Evolutionary conservation across 2,888 invertebrate genomes (phyloP), one percentile per base, ranked within the genome.

Genomic region (Rhamnusium bicolor): DNA sequence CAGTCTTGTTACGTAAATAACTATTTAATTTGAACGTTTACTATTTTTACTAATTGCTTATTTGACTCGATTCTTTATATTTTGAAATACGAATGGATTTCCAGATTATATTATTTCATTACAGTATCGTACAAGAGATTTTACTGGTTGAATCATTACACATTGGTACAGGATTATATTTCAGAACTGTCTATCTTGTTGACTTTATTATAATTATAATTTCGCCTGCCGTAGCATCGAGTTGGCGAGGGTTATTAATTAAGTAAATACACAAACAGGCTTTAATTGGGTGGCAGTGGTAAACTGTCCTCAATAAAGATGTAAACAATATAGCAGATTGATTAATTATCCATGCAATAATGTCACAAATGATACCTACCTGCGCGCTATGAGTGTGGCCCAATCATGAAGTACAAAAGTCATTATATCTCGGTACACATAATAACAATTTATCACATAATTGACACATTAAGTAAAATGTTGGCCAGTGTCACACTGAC

Each of bases 271-370:
- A 62, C 24, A 18, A 27, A 53, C 66, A 19, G 18, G 66, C 24
- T 53, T 21, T 49, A 66, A 32, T 66, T 32, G 62, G 69, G 67
- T 29, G 73, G 65, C 47, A 65, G 62, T 63, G 71, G 53, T 70
- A 67, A 58, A 74, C 69, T 74, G 76, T 62, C 29, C 58, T 58
- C 58, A 61, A 63, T 77, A 77, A 77, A 75, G 74, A 73, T 69
- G 58, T 66, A 78, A 78, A 78, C 78, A 78, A 78, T 76, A 51
- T 40, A 12, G 75, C 54, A 63, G 71, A 74, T 74, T 78, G 78
- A 78, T 78, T 78, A n/a, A 78, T 78, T 78, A 70, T 72, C 61
- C 68, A n/a, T 69, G 61, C 71, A 76, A 77, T 75, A 75, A 74
- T 75, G 75, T 74, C 75, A 74, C 74, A 69, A 74, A 75, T 78